Base-by-base conservation (phyloP, 37 sponge, comb jelly and placozoan genomes). In the Petrosia ficiformis region DNA sequence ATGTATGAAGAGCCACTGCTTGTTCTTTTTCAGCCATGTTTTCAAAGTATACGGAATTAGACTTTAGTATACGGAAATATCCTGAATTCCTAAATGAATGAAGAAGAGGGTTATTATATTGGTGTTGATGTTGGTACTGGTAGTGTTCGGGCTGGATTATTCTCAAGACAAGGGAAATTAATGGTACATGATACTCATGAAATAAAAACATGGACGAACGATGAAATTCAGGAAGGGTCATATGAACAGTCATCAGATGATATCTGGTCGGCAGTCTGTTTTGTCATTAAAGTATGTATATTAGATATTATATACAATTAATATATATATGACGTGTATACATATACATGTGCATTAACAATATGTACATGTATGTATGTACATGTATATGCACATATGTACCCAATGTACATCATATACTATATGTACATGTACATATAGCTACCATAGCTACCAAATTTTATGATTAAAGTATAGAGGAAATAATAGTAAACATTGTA, bases 41-140 rank as follows among this genome's bases (percentile, higher is more conserved):
- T n/a, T n/a, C n/a, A n/a, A n/a, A 48, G 54, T 19, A 48, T 8
- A 48, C 8, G 54, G 8, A 48, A 48, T 14, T 48, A 14, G 14
- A 14, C 54, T 19, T 48, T 8, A 8, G 54, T 14, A 48, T 8
- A 48, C 54, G 14, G 14, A 48, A 48, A 48, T n/a, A n/a, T n/a
- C n/a, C n/a, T n/a, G n/a, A n/a, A n/a, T n/a, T n/a, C n/a, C n/a
- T n/a, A n/a, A n/a, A n/a, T n/a, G n/a, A n/a, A n/a, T n/a, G n/a
- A n/a, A n/a, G n/a, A n/a, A n/a, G n/a, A n/a, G n/a, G n/a, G n/a
- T 11, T 22, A 61, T 61, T 89, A 72, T 52, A 52, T 95, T 3
- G 92, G 96, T 24, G 89, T 95, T 10, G 96, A 95, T 59, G 96
- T 95, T 10, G 96, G 96, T 1, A 88, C 92, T 3, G 74, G 74